Evolutionary conservation across 2,888 invertebrate species (phyloP), one percentile per base, ranked within the genome.

Genomic region (Parasteatoda lunata): DNA sequence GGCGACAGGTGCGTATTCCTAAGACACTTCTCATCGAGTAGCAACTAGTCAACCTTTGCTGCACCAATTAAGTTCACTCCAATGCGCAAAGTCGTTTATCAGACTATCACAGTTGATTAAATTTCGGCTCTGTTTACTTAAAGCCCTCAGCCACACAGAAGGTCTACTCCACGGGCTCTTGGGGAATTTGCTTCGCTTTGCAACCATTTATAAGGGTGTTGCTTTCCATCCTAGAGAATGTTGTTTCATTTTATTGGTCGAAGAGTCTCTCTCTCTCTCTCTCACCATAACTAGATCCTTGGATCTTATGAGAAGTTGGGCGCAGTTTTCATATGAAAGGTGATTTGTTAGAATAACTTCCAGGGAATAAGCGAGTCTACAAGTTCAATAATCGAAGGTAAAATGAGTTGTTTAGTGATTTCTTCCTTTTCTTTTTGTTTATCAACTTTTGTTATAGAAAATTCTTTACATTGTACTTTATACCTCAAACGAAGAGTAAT

Each of bases 11-110:
- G 59, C n/a, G 59, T 59, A 13, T n/a, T 59, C 59, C 59, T 59
- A 13, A 9, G 59, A 59, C 59, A 59, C 59, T 13, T 59, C 13
- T 59, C 59, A n/a, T 4, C 4, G 59, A 59, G 59, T 59, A 59
- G 3, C 9, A 59, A 59, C 59, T 59, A 59, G 59, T 59, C n/a
- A n/a, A n/a, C 30, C 59, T 59, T 59, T 59, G 59, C 59, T 13
- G 15, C 49, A 52, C 81, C 77, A 84, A 78, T 77, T 84, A 78
- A 72, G 59, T 30, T 51, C 51, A 59, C 78, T 78, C 65, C 76
- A 68, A 15, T 68, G 77, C 70, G 76, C 70, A 76, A 83, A 69
- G 76, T 73, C 84, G 75, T 85, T 85, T 79, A 79, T 85, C 84
- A 85, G 65, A 3, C 73, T 64, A 65, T 77, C 76, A 45, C 76